A percentile compares a stretch with the other conserved stretches of the same genome.
phyloP scores from a whole-genome alignment of 2,113 vertebrate genomes.

The pig (Sus scrofa) region DNA sequence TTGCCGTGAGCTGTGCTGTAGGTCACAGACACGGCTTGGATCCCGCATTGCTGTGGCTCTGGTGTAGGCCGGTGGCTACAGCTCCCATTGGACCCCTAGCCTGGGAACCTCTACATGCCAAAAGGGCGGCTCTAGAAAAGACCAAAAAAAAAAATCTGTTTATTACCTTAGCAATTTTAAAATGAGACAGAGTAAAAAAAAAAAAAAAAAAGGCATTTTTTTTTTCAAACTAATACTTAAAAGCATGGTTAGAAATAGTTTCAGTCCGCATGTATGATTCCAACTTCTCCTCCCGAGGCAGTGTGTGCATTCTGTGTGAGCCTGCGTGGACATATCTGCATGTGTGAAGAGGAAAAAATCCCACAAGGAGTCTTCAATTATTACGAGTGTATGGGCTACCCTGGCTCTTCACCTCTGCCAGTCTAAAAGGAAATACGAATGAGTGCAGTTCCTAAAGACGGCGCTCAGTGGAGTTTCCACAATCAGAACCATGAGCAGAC shows the following conservation, averaged over 20 bases:
- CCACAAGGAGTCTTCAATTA: neutral
- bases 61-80: no score
- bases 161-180: neutral
- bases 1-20: no score
- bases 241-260: conserved; percentile 20
- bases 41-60: no score
- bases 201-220: neutral
- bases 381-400: neutral
- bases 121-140: no score
- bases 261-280: neutral
- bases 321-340: no score
- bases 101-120: no score
- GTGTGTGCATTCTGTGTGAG: neutral
- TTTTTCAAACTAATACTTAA: conserved; percentile 31
- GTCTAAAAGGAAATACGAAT: neutral
- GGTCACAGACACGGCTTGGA: no score
- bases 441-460: neutral
- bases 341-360: neutral
- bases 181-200: neutral
- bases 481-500: neutral
- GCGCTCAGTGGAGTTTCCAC: neutral
- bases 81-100: no score
- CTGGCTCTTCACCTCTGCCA: neutral
- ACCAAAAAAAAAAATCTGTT: no score
- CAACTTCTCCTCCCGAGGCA: neutral